Conservation (phyloP, 2,888 invertebrate genomes). For the Pseudeuparius sepicola region DNA sequence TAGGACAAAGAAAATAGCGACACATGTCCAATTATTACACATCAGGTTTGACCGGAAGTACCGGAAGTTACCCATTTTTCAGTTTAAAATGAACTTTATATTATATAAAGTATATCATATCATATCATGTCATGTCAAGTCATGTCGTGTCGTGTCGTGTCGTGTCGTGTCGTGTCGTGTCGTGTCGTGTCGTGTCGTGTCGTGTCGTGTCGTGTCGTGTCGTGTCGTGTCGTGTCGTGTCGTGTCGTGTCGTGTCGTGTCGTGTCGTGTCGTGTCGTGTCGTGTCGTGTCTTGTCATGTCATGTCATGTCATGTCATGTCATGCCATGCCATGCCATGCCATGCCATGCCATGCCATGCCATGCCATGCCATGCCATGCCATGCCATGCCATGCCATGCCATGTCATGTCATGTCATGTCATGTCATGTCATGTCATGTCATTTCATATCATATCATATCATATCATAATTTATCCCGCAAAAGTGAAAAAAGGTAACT, state of each 20-base stretch:
- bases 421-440: background rate
- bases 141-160: slow-evolving; percentile 3
- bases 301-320: background rate
- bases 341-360: background rate
- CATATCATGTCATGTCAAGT: no score
- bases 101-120: no score
- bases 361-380: background rate
- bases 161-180: slow-evolving; percentile 3
- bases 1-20: no score
- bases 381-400: background rate
- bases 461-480: no score
- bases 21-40: no score
- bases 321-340: background rate
- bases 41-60: no score
- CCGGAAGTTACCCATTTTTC: no score
- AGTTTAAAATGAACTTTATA: no score
- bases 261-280: slow-evolving; percentile 3
- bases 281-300: slow-evolving; percentile 2
- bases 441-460: no score
- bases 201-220: slow-evolving; percentile 3
- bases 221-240: slow-evolving; percentile 3
- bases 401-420: background rate
- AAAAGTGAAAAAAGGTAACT: no score
- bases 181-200: slow-evolving; percentile 3
- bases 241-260: slow-evolving; percentile 3